These are phyloP conservation scores for Hippoglossus stenolepis DNA, from an alignment of 2,113 vertebrate species.

Conservation along the genomic window DNA sequence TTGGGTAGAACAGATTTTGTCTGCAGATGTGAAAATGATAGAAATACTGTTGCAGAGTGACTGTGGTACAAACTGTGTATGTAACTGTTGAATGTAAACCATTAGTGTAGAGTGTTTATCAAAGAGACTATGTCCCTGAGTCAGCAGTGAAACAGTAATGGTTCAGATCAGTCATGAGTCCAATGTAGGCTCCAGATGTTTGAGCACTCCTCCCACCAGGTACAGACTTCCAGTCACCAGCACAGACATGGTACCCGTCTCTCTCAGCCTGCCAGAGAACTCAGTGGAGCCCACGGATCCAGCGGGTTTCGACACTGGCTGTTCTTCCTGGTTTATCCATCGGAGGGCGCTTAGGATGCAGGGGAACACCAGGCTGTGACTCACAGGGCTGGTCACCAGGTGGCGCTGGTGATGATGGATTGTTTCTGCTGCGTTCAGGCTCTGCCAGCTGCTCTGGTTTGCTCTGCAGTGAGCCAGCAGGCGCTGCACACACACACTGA, in stretches of 20 bases:
- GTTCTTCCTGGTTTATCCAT: slow-evolving; percentile 83
- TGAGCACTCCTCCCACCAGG: slow-evolving; percentile 84
- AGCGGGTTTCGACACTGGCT: background rate
- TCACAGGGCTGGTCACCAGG: slow-evolving; percentile 56
- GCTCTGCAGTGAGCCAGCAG: slow-evolving; percentile 85
- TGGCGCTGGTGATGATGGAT: slow-evolving; percentile 52
- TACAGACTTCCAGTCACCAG: slow-evolving; percentile 88
- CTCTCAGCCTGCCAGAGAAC: background rate
- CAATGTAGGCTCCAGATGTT: slow-evolving; percentile 80
- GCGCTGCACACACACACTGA: slow-evolving; percentile 84
- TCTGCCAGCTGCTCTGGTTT: slow-evolving; percentile 84
- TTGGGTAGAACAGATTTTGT: no score
- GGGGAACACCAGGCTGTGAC: slow-evolving; percentile 82
- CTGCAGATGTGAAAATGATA: no score
- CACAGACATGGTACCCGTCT: slow-evolving; percentile 71
- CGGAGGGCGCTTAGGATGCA: slow-evolving; percentile 86
- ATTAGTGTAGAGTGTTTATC: no score
- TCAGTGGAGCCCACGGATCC: slow-evolving; percentile 4
- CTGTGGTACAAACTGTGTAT: no score
- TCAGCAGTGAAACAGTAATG: no score
- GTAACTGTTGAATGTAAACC: no score
- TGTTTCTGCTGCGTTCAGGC: slow-evolving; percentile 62
- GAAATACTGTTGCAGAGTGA: no score
- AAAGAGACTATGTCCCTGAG: no score
- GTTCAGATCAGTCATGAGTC: slow-evolving; percentile 68